Percentiles rank a stretch among this genome's conserved stretches.
These are phyloP conservation scores for Mesembrinibis cayennensis DNA, from an alignment of 2,113 vertebrate genomes.

Conservation along the genomic window DNA sequence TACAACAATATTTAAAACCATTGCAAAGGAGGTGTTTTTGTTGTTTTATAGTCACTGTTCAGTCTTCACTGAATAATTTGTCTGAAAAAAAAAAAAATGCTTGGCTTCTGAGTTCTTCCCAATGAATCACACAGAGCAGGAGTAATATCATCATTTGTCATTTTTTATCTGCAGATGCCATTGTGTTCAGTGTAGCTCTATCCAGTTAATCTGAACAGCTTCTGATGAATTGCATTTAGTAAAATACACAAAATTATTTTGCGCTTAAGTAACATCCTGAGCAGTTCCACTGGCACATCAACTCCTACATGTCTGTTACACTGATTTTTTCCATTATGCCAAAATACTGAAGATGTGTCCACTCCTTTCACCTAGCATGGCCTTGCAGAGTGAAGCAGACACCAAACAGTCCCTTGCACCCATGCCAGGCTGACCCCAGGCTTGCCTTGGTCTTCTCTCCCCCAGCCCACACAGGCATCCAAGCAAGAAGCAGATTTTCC, in stretches of 20 bases:
- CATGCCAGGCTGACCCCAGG: background rate
- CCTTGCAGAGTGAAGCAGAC: background rate
- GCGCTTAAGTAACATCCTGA: background rate
- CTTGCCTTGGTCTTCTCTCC: background rate
- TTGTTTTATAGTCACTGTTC: conserved; percentile 39
- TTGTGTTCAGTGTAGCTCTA: background rate
- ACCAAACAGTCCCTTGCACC: background rate
- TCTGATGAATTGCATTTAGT: background rate
- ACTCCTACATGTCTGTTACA: background rate
- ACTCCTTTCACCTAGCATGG: background rate
- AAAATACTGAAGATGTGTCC: background rate
- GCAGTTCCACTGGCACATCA: background rate
- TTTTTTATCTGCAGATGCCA: conserved; percentile 28
- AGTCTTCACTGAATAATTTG: conserved; percentile 7
- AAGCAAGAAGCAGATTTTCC: background rate
- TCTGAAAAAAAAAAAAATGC: background rate
- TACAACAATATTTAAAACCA: conserved; percentile 45
- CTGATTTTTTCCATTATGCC: rapidly evolving
- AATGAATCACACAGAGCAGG: conserved; percentile 42
- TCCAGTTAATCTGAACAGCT: background rate
- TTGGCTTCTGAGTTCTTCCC: background rate
- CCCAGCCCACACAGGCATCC: background rate
- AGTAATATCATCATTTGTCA: conserved; percentile 27
- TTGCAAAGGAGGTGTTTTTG: conserved; percentile 8
- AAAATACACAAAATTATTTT: background rate